Percentiles rank a stretch among this genome's conserved stretches.
Conservation (phyloP, 2,797 vertebrate genomes). For the Bucorvus abyssinicus region DNA sequence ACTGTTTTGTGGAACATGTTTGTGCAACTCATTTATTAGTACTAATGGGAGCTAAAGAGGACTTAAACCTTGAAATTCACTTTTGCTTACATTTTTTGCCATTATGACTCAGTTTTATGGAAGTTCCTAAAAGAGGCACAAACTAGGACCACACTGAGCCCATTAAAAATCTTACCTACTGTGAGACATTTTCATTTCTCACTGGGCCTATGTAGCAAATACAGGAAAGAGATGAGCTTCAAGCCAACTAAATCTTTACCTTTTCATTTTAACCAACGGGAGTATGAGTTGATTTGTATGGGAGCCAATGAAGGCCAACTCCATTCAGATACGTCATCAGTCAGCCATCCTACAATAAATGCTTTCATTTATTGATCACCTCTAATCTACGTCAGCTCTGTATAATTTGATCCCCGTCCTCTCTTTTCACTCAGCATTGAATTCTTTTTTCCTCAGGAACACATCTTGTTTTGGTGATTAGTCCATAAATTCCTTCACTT, state of each 20-base stretch:
- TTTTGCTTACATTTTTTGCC: not conserved
- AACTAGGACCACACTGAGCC: not conserved
- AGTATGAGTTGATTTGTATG: not conserved
- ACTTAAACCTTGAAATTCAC: not conserved
- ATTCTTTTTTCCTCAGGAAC: not conserved
- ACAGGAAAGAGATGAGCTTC: not conserved
- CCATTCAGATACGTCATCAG: not conserved
- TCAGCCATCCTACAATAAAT: not conserved
- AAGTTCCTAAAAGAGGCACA: not conserved
- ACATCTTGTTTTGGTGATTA: not conserved
- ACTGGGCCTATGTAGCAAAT: not conserved
- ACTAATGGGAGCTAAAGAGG: not conserved
- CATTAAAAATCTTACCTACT: not conserved
- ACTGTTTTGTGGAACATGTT: not conserved
- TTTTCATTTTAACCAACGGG: not conserved
- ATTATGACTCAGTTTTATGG: not conserved
- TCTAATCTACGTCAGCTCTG: not conserved
- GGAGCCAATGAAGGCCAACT: not conserved
- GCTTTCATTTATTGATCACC: not conserved
- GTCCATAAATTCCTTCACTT: conserved; percentile 1
- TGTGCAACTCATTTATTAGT: not conserved
- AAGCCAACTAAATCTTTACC: not conserved
- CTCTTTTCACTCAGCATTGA: not conserved
- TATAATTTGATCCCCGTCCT: not conserved
- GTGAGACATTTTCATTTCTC: not conserved